Base-by-base conservation (phyloP, 1,140 invertebrate genomes). In the Plutomurus gul region DNA sequence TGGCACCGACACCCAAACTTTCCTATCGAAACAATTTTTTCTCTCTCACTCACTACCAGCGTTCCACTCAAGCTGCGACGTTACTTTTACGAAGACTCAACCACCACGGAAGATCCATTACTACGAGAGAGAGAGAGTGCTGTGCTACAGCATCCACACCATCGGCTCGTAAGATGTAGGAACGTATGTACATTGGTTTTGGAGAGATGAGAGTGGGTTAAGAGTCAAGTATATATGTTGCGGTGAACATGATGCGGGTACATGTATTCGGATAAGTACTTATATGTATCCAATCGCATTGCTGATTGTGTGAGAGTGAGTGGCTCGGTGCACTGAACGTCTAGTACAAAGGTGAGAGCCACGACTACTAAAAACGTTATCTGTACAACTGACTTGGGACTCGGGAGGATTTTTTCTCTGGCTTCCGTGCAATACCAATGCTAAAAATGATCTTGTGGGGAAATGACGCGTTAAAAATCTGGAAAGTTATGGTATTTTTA, bases 391-490 rank as follows among this genome's bases (percentile, higher is more conserved):
- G 56, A 65, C 56, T 65, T 60, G 22, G 30, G 51, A 60, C 51
- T 60, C 27, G 25, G 39, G 11, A 13, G 46, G 16, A 16, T 60
- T 65, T 65, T 65, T 65, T 65, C 56, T n/a, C 18, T 36, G 56
- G 36, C 56, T 65, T 65, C 27, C 27, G 56, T 65, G 56, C 56
- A 65, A 65, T 65, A 30, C 56, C 56, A 65, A 65, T 65, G 72
- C 73, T 75, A 60, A 56, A 81, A 78, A 81, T 81, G 80, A 78
- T 81, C 80, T 81, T 78, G 76, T 76, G 77, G 76, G 80, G 80
- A 81, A 81, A 81, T 81, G 80, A 81, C 77, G 76, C 80, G 80
- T 78, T 81, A 81, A 81, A 79, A 78, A 81, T 81, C 75, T 78
- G 20, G n/a, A 74, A 72, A 81, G 71, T 81, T 81, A 81, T 81